Percentiles rank a stretch among this genome's conserved stretches.
phyloP scores from a whole-genome alignment of 1,140 invertebrate genomes.

The Thaumetopoea pityocampa region DNA sequence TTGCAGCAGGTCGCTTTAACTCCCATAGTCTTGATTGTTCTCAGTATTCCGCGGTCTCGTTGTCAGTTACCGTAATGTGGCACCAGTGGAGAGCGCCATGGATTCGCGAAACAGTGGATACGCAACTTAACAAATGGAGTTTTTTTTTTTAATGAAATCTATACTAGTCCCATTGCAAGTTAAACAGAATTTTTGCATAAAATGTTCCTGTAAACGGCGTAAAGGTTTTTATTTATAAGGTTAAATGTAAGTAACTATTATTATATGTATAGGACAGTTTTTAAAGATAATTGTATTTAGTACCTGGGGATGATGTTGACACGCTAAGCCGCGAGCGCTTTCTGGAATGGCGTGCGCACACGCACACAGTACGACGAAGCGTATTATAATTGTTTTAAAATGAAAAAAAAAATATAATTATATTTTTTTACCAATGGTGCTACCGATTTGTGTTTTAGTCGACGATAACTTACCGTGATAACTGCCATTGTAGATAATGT shows the following conservation, averaged over 20 bases:
- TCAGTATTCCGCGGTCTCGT: too few relatives aligned
- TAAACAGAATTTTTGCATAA: slow-evolving; percentile 65
- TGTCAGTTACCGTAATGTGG: too few relatives aligned
- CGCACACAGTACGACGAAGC: slow-evolving; percentile 15
- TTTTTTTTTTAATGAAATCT: slow-evolving; percentile 43
- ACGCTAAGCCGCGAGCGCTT: slow-evolving; percentile 16
- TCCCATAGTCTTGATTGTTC: too few relatives aligned
- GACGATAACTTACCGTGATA: slow-evolving; percentile 54
- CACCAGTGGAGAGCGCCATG: too few relatives aligned
- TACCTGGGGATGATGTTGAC: slow-evolving; percentile 14
- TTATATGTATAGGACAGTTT: slow-evolving; percentile 39
- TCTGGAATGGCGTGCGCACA: slow-evolving; percentile 9
- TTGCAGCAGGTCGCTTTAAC: too few relatives aligned
- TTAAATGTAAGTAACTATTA: slow-evolving; percentile 44
- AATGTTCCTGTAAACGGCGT: slow-evolving; percentile 71
- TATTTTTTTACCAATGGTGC: slow-evolving; percentile 74
- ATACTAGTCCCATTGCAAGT: slow-evolving; percentile 71
- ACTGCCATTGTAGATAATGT: slow-evolving; percentile 43
- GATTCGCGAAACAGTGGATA: too few relatives aligned
- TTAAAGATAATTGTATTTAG: slow-evolving; percentile 22
- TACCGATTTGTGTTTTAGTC: slow-evolving; percentile 68
- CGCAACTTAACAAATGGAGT: slow-evolving; percentile 58
- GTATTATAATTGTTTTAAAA: slow-evolving; percentile 43
- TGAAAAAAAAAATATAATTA: slow-evolving; percentile 33
- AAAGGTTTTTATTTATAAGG: slow-evolving; percentile 62